A percentile compares a stretch with the other conserved stretches of the same genome.
Conservation (phyloP, 2,888 invertebrate species). For the Pseudococcus viburni region DNA sequence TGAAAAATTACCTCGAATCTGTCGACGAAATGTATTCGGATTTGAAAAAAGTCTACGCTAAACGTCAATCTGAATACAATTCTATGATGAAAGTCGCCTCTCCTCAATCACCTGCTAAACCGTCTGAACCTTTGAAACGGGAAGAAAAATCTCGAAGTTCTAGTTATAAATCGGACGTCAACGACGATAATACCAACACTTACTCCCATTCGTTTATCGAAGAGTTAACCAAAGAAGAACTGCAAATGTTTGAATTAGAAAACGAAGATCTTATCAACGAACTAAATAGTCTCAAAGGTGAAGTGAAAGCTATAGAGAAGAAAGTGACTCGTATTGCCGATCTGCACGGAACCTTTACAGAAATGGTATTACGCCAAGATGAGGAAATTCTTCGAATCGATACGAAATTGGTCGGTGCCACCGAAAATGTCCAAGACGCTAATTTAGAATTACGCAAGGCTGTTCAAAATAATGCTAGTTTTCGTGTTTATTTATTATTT, state of each 20-base stretch:
- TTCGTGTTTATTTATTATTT: constrained; percentile 94
- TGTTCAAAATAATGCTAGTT: constrained; percentile 95
- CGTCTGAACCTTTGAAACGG: neutral
- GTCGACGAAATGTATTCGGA: constrained; percentile 91
- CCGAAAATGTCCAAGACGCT: constrained; percentile 95
- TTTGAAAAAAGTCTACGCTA: constrained; percentile 88
- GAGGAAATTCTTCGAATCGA: constrained; percentile 92
- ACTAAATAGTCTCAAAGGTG: constrained; percentile 89
- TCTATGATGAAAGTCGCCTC: constrained; percentile 77
- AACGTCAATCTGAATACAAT: constrained; percentile 86
- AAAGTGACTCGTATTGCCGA: constrained; percentile 97
- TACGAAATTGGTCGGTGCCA: constrained; percentile 89
- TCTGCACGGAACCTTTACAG: constrained; percentile 95
- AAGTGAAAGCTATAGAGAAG: constrained; percentile 86
- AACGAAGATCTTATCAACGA: constrained; percentile 90
- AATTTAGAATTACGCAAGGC: constrained; percentile 98
- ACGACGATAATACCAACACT: constrained; percentile 54
- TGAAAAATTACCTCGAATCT: constrained; percentile 85
- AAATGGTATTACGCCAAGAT: constrained; percentile 95
- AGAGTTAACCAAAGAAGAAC: constrained; percentile 85
- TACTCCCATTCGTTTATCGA: constrained; percentile 70
- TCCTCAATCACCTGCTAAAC: neutral
- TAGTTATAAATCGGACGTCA: constrained; percentile 25
- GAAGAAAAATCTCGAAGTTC: constrained; percentile 38
- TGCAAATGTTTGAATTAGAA: constrained; percentile 94